Percentiles rank a stretch among this genome's conserved stretches.
Conservation (phyloP, 2,797 vertebrate species). For the Notolepis coatsorum region DNA sequence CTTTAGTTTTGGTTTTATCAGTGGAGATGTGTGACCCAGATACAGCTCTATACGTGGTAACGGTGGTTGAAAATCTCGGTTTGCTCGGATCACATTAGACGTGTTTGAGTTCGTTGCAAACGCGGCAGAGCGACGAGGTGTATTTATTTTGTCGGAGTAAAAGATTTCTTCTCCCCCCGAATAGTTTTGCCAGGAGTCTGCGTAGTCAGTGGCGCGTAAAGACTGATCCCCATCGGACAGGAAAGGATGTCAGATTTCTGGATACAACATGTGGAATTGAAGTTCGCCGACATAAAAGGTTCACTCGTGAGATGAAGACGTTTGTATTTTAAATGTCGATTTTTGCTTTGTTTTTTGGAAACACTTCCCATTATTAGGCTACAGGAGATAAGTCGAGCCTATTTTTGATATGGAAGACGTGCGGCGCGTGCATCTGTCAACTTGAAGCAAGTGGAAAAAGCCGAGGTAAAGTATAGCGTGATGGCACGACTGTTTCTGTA, state of each 20-base stretch:
- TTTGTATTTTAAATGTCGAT: neutral
- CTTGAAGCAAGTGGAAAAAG: slow-evolving; percentile 43
- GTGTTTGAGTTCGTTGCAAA: neutral
- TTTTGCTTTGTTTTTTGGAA: neutral
- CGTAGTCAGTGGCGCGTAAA: neutral
- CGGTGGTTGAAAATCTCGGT: neutral
- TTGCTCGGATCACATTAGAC: neutral
- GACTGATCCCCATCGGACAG: slow-evolving; percentile 23
- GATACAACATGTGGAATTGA: slow-evolving; percentile 58
- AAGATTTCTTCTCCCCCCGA: no score
- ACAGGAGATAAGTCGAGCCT: neutral
- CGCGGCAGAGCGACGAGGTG: neutral
- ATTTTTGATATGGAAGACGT: slow-evolving; percentile 57
- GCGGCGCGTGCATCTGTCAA: slow-evolving; percentile 32
- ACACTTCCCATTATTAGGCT: neutral
- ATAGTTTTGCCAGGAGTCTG: slow-evolving; percentile 2
- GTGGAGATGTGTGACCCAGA: slow-evolving; percentile 74
- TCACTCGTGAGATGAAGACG: neutral
- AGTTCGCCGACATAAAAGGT: neutral
- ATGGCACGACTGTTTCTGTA: neutral
- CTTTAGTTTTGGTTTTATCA: slow-evolving; percentile 69
- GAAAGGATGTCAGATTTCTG: slow-evolving; percentile 64
- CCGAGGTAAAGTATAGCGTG: slow-evolving; percentile 42
- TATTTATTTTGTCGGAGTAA: neutral
- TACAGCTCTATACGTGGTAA: neutral